Evolutionary conservation across 2,888 invertebrate species (phyloP).

Genomic region (Drosophila subquinaria): DNA sequence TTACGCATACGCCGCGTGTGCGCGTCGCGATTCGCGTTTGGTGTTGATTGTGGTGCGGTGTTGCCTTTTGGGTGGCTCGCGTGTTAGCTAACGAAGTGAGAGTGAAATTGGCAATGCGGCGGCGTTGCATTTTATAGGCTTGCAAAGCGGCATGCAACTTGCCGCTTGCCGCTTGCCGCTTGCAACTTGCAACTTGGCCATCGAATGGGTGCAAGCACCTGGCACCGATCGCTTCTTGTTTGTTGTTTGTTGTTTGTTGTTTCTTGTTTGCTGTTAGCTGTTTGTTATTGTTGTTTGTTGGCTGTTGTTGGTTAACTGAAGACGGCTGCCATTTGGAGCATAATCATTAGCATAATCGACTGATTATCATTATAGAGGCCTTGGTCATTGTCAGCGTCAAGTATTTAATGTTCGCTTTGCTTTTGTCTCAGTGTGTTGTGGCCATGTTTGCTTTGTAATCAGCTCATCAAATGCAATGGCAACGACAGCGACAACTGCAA

Average conservation of each 20-base stretch:
- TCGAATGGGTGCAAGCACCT: slow-evolving; percentile 72
- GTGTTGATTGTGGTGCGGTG: slow-evolving; percentile 10
- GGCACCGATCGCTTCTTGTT: slow-evolving; percentile 27
- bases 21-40: slow-evolving; percentile 26
- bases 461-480: slow-evolving; percentile 20
- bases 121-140: slow-evolving; percentile 76
- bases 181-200: slow-evolving; percentile 30
- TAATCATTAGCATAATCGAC: slow-evolving; percentile 56
- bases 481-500: slow-evolving; percentile 1
- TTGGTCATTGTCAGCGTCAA: slow-evolving; percentile 58
- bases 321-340: slow-evolving; percentile 54
- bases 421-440: slow-evolving; percentile 25
- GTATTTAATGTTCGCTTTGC: slow-evolving; percentile 15
- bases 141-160: slow-evolving; percentile 32
- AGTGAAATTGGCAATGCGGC: slow-evolving; percentile 78
- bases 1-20: slow-evolving; percentile 50
- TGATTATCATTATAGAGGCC: slow-evolving; percentile 52
- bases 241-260: slow-evolving; percentile 3
- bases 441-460: slow-evolving; percentile 31
- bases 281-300: slow-evolving; percentile 1
- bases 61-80: slow-evolving; percentile 36
- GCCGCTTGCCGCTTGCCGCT: slow-evolving; percentile 24
- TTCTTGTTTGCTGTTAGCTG: slow-evolving; percentile 12
- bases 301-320: slow-evolving; percentile 10
- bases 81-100: slow-evolving; percentile 77